Evolutionary conservation across 2,888 invertebrate species (phyloP), one percentile per base, ranked within the genome.

Genomic region (Andricus curvator): DNA sequence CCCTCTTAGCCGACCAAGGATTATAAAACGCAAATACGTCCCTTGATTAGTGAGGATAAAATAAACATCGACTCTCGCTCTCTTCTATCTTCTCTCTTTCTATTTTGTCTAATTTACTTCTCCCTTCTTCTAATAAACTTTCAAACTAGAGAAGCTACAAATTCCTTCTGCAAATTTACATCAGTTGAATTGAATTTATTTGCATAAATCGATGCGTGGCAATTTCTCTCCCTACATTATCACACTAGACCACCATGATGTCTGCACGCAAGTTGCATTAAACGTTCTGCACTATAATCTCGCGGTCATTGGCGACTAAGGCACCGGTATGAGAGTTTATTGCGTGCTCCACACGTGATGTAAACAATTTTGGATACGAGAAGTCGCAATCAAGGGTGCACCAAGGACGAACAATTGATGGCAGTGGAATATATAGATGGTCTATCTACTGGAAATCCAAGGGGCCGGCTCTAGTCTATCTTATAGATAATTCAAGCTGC

Each of bases 11-110:
- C 89, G 88, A 90, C 91, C 90, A 86, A 88, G 91, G 90, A 92
- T 92, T 92, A 91, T 92, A 92, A 92, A 92, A 92, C 91, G 92
- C 92, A 92, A 92, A 92, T 92, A 92, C 91, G 91, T 90, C 88
- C 89, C 90, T 91, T 92, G 92, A 92, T 92, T 92, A 91, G 92
- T 84, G 88, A 88, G 89, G 89, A 91, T 90, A 91, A 90, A 90
- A 90, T 91, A 90, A 92, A 92, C 91, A 91, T 90, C 88, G 89
- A 87, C 85, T 84, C 84, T 85, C 83, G 79, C 78, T 79, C 67
- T 77, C 65, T 77, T 48, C 60, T 51, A 44, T 29, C 17, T 41
- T 41, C 51, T 48, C 77, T 20, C 33, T 56, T 74, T 78, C 77
- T 81, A 64, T 80, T 77, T 78, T 62, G 80, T 67, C 77, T 74